Conservation (phyloP, 2,888 invertebrate genomes). For the Tholera decimalis region DNA sequence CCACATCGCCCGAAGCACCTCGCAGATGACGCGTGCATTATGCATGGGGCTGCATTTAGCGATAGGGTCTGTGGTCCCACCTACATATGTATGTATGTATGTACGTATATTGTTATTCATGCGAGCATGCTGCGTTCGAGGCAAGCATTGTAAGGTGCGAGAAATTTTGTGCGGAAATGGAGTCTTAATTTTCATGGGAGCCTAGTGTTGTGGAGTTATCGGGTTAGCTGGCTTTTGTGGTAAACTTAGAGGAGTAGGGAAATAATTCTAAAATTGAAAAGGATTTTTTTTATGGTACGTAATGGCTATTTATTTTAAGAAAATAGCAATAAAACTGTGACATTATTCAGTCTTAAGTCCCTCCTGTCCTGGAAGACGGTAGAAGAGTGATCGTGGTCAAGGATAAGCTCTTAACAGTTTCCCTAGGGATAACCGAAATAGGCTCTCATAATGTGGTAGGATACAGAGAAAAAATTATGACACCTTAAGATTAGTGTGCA, state of each 20-base stretch:
- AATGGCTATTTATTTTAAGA: too few relatives aligned
- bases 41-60: conserved; percentile 86
- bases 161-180: conserved; percentile 36
- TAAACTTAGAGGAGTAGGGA: neutral
- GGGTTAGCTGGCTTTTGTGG: conserved; percentile 1
- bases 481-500: too few relatives aligned
- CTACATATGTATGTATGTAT: conserved; percentile 63
- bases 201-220: neutral
- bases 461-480: too few relatives aligned
- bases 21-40: conserved; percentile 87
- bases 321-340: too few relatives aligned
- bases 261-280: too few relatives aligned
- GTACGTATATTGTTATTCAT: conserved; percentile 65
- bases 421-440: too few relatives aligned
- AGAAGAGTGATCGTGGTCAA: too few relatives aligned
- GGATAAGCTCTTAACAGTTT: too few relatives aligned
- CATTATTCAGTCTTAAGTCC: too few relatives aligned
- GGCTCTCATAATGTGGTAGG: too few relatives aligned
- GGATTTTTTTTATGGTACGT: too few relatives aligned
- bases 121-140: conserved; percentile 56
- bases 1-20: conserved; percentile 73
- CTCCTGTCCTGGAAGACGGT: too few relatives aligned
- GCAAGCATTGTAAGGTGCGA: conserved; percentile 49
- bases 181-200: conserved; percentile 6
- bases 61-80: conserved; percentile 72